Percentiles rank a stretch among this genome's conserved stretches.
phyloP scores from a whole-genome alignment of 2,113 vertebrate genomes.

The Labeo rohita region DNA sequence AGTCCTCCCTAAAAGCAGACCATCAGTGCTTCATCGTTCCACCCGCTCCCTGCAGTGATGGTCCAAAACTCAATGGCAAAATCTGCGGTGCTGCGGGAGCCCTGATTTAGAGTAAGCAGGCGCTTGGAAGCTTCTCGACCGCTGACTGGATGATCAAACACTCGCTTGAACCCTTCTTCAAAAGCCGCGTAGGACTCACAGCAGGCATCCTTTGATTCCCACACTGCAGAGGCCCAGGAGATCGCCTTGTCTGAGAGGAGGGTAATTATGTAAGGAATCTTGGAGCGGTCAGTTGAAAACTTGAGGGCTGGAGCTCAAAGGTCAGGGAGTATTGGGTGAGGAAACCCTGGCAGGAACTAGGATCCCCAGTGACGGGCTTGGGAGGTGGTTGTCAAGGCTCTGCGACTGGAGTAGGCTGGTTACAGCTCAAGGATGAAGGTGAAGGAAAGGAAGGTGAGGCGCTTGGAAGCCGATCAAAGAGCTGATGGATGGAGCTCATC shows the following conservation, averaged over 20 bases:
- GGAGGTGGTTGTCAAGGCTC: not conserved
- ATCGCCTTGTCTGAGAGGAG: not conserved
- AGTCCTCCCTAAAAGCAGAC: too few species aligned
- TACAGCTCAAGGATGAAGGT: not conserved
- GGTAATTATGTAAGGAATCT: not conserved
- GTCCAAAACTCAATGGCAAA: not conserved
- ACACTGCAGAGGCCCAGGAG: too few species aligned
- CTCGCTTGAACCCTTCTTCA: conserved; percentile 11
- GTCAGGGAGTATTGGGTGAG: not conserved
- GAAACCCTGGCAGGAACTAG: not conserved
- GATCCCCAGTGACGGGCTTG: not conserved
- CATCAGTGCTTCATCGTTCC: too few species aligned
- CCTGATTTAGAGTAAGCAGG: not conserved
- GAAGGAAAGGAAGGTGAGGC: not conserved
- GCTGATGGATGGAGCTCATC: not conserved
- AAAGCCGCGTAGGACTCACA: too few species aligned
- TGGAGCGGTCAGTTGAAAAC: not conserved
- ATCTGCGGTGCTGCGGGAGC: not conserved
- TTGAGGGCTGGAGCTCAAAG: not conserved
- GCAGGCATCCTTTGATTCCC: too few species aligned
- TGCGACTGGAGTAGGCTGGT: not conserved
- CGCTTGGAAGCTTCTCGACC: not conserved
- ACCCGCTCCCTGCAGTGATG: too few species aligned
- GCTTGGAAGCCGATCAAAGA: not conserved
- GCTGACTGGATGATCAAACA: conserved; percentile 2